Evolutionary conservation across 2,797 vertebrate genomes (phyloP).

Genomic region (Xenopus petersii): DNA sequence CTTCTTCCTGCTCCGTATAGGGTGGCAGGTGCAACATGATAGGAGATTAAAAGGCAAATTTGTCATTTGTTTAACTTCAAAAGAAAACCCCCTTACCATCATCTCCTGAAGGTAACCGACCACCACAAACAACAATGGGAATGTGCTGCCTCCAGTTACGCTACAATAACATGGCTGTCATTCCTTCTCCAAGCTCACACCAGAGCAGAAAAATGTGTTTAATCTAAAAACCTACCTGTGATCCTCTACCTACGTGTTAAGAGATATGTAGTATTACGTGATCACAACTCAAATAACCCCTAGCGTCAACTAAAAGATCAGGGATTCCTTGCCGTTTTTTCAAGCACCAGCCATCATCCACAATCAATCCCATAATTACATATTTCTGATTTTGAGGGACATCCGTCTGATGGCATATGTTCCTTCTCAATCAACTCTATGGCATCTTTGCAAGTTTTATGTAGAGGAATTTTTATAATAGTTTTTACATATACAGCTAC

Average conservation of each 20-base stretch:
- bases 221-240: slow-evolving; percentile 1
- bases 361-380: too few relatives aligned
- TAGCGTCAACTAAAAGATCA: too few relatives aligned
- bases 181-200: slow-evolving; percentile 22
- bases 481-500: too few relatives aligned
- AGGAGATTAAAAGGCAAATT: slow-evolving; percentile 46
- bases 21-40: slow-evolving; percentile 40
- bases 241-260: neutral
- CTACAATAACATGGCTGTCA: slow-evolving; percentile 45
- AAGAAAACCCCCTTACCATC: slow-evolving; percentile 41
- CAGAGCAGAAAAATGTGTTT: slow-evolving; percentile 13
- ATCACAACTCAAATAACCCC: too few relatives aligned
- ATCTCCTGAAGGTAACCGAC: slow-evolving; percentile 41
- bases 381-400: too few relatives aligned
- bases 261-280: too few relatives aligned
- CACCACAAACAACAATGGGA: slow-evolving; percentile 42
- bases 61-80: slow-evolving; percentile 46
- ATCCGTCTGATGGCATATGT: too few relatives aligned
- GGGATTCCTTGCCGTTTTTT: too few relatives aligned
- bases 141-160: slow-evolving; percentile 10
- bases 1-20: slow-evolving; percentile 33
- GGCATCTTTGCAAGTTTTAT: too few relatives aligned
- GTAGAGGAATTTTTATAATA: too few relatives aligned
- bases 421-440: too few relatives aligned
- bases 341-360: too few relatives aligned